phyloP scores from a whole-genome alignment of 1,140 invertebrate genomes.

The Drosophila fuyamai region DNA sequence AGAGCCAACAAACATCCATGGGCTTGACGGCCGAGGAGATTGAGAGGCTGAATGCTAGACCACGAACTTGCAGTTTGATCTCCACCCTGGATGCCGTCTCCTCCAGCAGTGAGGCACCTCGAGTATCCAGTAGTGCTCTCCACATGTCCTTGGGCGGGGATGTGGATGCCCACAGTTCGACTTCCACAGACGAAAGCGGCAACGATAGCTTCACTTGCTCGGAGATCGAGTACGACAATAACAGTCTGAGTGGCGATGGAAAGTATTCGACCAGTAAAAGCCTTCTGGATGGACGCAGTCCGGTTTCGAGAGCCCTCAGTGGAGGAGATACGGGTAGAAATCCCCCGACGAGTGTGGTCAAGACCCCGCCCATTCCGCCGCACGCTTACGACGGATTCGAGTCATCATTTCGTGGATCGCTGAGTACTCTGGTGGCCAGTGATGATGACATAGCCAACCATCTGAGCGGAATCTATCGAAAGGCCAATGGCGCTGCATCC shows the following conservation, averaged over 20 bases:
- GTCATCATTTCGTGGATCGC: constrained; percentile 95
- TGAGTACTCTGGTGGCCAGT: constrained; percentile 96
- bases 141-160: constrained; percentile 87
- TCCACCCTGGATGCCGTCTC: constrained; percentile 97
- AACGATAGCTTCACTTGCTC: constrained; percentile 99
- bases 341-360: constrained; percentile 67
- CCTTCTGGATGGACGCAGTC: constrained; percentile 87
- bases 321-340: constrained; percentile 86
- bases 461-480: constrained; percentile 90
- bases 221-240: constrained; percentile 98
- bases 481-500: constrained; percentile 91
- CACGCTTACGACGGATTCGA: constrained; percentile 96
- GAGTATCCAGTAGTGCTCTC: constrained; percentile 88
- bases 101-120: constrained; percentile 93
- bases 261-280: constrained; percentile 91
- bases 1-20: constrained; percentile 88
- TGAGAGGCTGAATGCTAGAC: constrained; percentile 94
- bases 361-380: constrained; percentile 87
- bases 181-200: constrained; percentile 96
- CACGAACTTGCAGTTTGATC: constrained; percentile 94
- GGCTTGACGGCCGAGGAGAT: constrained; percentile 97
- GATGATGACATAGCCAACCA: constrained; percentile 94
- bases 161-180: constrained; percentile 91
- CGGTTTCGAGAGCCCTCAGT: constrained; percentile 87
- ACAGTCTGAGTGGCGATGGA: constrained; percentile 90